phyloP scores from a whole-genome alignment of 30 jellyfish, hydroid and myxozoan genomes.

The Nemopilema nomurai region DNA sequence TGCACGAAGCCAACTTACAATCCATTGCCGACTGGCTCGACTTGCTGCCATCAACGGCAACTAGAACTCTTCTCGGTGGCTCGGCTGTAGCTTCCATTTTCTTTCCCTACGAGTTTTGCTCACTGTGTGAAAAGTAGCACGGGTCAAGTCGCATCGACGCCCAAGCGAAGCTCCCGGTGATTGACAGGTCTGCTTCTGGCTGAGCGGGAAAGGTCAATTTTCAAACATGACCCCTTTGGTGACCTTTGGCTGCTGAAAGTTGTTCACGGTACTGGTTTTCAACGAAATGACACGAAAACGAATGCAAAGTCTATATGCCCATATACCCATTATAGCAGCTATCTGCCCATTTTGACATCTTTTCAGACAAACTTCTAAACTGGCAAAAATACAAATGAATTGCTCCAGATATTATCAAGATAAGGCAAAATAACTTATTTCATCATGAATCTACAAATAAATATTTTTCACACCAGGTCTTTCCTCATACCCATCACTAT shows the following conservation, averaged over 20 bases:
- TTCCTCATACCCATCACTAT: no score
- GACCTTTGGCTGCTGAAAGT: conserved; percentile 2
- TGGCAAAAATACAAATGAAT: background rate
- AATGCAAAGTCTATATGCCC: background rate
- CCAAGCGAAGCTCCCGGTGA: conserved; percentile 4
- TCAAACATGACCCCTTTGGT: background rate
- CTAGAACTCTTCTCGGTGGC: conserved; percentile 52
- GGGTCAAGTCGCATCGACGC: background rate
- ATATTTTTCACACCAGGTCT: no score
- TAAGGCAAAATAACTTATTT: no score
- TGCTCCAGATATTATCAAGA: no score
- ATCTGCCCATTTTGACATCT: no score
- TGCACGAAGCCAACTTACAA: conserved; percentile 33
- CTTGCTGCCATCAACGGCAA: conserved; percentile 84
- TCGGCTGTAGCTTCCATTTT: conserved; percentile 45
- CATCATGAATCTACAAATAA: no score
- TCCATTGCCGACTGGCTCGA: conserved; percentile 70
- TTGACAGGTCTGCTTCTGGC: conserved; percentile 4
- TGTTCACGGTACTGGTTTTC: no score
- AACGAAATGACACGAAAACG: no score
- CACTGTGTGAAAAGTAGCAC: background rate
- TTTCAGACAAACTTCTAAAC: no score
- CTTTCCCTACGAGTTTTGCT: background rate
- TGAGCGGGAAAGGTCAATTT: conserved; percentile 20
- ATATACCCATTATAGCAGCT: background rate